A percentile compares a stretch with the other conserved stretches of the same genome.
These are phyloP conservation scores for Benthosema pterotum DNA, from an alignment of 2,797 vertebrate species.

Conservation along the genomic window DNA sequence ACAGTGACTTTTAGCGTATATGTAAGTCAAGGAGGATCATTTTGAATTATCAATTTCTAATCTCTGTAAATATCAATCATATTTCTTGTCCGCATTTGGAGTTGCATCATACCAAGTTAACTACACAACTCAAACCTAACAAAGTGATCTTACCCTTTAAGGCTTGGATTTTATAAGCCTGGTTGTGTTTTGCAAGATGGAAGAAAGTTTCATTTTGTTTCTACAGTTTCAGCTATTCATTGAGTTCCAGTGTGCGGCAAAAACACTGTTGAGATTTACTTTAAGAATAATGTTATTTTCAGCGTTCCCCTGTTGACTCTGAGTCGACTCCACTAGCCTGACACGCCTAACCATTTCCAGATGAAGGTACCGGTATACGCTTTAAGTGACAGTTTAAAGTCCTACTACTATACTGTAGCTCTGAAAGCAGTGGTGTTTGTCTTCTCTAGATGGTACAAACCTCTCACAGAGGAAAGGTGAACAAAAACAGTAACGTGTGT, in stretches of 20 bases:
- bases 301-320: constrained; percentile 38
- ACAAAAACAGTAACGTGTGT: constrained; percentile 12
- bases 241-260: constrained; percentile 31
- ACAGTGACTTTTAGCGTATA: no score
- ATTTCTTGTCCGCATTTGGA: no score
- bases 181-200: constrained; percentile 32
- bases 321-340: constrained; percentile 34
- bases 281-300: constrained; percentile 43
- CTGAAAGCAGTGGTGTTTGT: constrained; percentile 39
- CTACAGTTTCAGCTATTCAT: constrained; percentile 26
- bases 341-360: constrained; percentile 68
- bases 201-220: constrained; percentile 27
- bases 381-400: constrained; percentile 53
- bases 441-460: constrained; percentile 52
- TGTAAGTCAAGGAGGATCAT: no score
- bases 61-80: no score
- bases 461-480: constrained; percentile 57
- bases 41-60: no score
- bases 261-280: constrained; percentile 49
- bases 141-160: no score
- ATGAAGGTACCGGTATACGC: constrained; percentile 62
- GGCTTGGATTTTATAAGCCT: not conserved
- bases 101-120: no score
- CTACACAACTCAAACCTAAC: no score
- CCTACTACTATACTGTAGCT: constrained; percentile 36